Evolutionary conservation across 2,888 invertebrate genomes (phyloP), one percentile per base, ranked within the genome.

Genomic region (Tricholauxania praeusta): DNA sequence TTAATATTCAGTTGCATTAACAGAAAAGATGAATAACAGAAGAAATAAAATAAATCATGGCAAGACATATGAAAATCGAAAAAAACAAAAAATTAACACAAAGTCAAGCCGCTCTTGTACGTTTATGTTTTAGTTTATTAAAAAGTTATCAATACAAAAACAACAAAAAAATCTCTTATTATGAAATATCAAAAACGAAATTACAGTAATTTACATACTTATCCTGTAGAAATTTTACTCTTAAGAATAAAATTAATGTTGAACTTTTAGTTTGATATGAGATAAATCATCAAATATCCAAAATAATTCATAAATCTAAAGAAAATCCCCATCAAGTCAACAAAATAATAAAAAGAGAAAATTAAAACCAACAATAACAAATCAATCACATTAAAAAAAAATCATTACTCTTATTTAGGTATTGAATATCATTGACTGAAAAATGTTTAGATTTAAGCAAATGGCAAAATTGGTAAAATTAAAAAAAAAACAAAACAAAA

Each of bases 391-490:
- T 48, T 28, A 75, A 75, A 75, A 39, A 7, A 39, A 39, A 74
- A 78, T 47, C 75, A 57, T 62, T 70, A 52, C 47, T 70, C 70
- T 70, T 47, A 62, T 63, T 70, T 62, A 68, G 57, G 59, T 68
- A 78, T 78, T 77, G 75, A 78, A 84, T 84, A 84, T 84, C 83
- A 84, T 82, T 84, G 84, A 84, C 84, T 84, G 84, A 84, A 82
- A 80, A 80, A 79, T 71, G 65, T 71, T 65, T 71, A 71, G 28
- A 71, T 48, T 55, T 71, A 71, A 57, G 60, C 67, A 53, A 71
- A 53, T 71, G 52, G 49, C 19, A 62, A 53, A 55, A 68, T 62
- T 55, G 55, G 55, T 65, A 51, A 60, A 49, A 68, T 71, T 63
- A 73, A 28, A 10, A 72, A 68, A 22, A 63, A 55, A n/a, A n/a